Conservation (phyloP, 2,888 invertebrate species). For the Ichneumon xanthorius region DNA sequence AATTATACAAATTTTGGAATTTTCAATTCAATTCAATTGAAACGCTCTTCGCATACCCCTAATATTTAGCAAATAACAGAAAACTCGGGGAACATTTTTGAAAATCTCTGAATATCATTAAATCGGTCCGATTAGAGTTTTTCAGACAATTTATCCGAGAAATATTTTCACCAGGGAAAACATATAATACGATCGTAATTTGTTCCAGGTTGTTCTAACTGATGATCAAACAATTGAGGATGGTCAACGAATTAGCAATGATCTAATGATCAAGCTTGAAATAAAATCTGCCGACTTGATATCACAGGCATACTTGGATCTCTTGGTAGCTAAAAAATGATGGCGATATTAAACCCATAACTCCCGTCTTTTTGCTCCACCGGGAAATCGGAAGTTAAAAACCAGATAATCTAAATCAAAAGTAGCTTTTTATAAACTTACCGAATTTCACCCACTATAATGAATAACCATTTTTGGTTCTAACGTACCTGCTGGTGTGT, state of each 20-base stretch:
- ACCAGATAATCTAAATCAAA: neutral
- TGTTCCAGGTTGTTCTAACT: slow-evolving; percentile 87
- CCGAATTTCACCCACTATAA: neutral
- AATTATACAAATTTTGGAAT: too few relatives aligned
- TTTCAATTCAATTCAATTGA: too few relatives aligned
- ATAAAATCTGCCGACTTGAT: slow-evolving; percentile 89
- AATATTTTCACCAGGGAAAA: too few relatives aligned
- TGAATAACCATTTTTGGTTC: neutral
- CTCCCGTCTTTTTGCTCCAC: neutral
- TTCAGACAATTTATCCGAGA: too few relatives aligned
- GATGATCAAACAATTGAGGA: slow-evolving; percentile 89
- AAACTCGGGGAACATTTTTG: too few relatives aligned
- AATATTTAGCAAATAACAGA: too few relatives aligned
- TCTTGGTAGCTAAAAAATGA: slow-evolving; percentile 83
- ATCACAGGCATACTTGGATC: slow-evolving; percentile 91
- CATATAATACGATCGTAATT: slow-evolving; percentile 35
- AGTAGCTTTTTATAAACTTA: neutral
- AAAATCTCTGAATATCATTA: too few relatives aligned
- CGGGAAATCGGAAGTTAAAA: neutral
- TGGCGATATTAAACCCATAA: neutral
- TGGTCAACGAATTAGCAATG: slow-evolving; percentile 90
- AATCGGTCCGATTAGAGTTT: too few relatives aligned
- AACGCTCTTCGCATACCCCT: too few relatives aligned
- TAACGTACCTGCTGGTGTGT: neutral
- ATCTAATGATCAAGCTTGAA: slow-evolving; percentile 89